Percentiles rank a stretch among this genome's conserved stretches.
Conservation (phyloP, 2,888 invertebrate genomes). For the Chloroclystis v-ata region DNA sequence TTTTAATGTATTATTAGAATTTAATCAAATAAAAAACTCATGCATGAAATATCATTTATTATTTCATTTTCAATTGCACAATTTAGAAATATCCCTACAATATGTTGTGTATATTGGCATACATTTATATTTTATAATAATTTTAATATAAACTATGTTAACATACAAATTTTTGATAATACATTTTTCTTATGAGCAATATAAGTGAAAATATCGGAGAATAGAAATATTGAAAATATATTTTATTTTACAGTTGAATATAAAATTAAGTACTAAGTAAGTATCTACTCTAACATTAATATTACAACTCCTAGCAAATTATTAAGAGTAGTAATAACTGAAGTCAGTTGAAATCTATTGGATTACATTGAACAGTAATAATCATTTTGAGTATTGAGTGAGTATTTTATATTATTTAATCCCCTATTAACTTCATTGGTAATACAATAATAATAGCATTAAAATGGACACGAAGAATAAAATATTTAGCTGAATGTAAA, state of each 20-base stretch:
- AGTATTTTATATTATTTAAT: too few species aligned
- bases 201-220: slow-evolving; percentile 27
- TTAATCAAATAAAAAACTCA: slow-evolving; percentile 16
- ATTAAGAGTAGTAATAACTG: too few species aligned
- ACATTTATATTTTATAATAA: slow-evolving; percentile 32
- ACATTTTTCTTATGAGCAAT: slow-evolving; percentile 39
- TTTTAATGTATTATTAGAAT: too few species aligned
- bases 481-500: too few species aligned
- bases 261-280: background rate
- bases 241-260: slow-evolving; percentile 2
- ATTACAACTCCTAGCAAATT: too few species aligned
- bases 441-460: too few species aligned
- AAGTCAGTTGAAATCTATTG: too few species aligned
- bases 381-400: too few species aligned
- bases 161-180: slow-evolving; percentile 35
- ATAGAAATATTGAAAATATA: slow-evolving; percentile 12
- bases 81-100: slow-evolving; percentile 55
- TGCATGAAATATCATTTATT: slow-evolving; percentile 44
- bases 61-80: slow-evolving; percentile 54
- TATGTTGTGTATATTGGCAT: slow-evolving; percentile 49
- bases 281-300: background rate
- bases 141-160: slow-evolving; percentile 35
- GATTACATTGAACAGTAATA: too few species aligned
- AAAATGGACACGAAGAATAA: too few species aligned
- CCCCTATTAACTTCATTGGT: too few species aligned